A percentile compares a stretch with the other conserved stretches of the same genome.
These are phyloP conservation scores for Nasua narica DNA, from an alignment of 2,797 vertebrate species.

Conservation along the genomic window DNA sequence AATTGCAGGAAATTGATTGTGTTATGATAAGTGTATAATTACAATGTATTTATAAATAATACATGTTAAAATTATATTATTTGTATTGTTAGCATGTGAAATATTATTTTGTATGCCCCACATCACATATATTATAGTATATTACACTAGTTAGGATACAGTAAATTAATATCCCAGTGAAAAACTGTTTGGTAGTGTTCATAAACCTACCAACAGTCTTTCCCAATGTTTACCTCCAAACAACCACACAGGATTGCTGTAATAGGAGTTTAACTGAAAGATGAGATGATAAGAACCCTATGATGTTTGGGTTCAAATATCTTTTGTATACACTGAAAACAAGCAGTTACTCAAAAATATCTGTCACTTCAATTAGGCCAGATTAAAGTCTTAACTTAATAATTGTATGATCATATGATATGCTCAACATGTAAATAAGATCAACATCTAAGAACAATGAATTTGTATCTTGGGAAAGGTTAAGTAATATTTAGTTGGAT, in stretches of 20 bases:
- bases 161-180: constrained; percentile 37
- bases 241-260: neutral
- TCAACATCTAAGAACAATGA: constrained; percentile 53
- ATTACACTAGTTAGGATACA: neutral
- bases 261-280: constrained; percentile 46
- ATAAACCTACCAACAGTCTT: constrained; percentile 7
- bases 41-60: neutral
- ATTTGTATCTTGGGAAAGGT: neutral
- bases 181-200: neutral
- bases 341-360: constrained; percentile 18
- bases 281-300: constrained; percentile 45
- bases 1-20: constrained; percentile 11
- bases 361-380: constrained; percentile 55
- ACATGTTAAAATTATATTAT: neutral
- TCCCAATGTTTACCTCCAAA: constrained; percentile 45
- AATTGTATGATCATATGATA: constrained; percentile 6
- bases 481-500: constrained; percentile 58
- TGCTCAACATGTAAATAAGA: neutral
- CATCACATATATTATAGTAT: neutral
- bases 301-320: constrained; percentile 55
- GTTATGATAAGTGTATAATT: neutral
- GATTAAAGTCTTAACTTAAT: constrained; percentile 54
- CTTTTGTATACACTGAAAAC: constrained; percentile 57
- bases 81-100: neutral
- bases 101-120: neutral